Evolutionary conservation across 2,888 invertebrate species (phyloP).

Genomic region (Caenorhabditis afra): DNA sequence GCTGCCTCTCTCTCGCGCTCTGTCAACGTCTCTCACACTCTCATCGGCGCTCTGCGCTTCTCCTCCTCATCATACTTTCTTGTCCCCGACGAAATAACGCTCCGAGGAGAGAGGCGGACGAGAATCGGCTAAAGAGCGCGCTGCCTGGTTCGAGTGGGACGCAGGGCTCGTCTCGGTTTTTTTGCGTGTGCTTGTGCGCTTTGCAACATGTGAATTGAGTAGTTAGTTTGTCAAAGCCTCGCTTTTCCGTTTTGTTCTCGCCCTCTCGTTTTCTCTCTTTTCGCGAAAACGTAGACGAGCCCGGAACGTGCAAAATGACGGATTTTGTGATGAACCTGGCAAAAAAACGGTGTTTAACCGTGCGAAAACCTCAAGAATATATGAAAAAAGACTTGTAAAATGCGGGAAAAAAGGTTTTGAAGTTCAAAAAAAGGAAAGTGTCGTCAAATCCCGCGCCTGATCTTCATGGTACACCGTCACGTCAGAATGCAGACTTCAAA

Average conservation of each 20-base stretch:
- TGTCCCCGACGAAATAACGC: not conserved
- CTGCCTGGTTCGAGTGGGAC: conserved; percentile 40
- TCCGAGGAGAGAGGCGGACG: not conserved
- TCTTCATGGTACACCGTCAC: conserved; percentile 4
- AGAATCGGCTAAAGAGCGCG: conserved; percentile 50
- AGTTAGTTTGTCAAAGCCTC: conserved; percentile 57
- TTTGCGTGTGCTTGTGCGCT: conserved; percentile 46
- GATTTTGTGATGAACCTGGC: conserved; percentile 18
- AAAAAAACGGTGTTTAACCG: conserved; percentile 1
- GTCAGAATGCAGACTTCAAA: not conserved
- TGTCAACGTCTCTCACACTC: conserved; percentile 16
- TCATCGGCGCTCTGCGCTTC: conserved; percentile 3
- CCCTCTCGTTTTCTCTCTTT: too few relatives aligned
- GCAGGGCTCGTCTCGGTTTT: conserved; percentile 26
- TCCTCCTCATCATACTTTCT: conserved; percentile 3
- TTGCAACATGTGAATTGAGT: conserved; percentile 62
- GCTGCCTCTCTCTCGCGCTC: conserved; percentile 6
- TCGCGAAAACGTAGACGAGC: too few relatives aligned
- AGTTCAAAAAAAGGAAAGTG: not conserved
- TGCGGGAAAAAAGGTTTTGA: not conserved
- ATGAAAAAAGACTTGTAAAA: conserved; percentile 7
- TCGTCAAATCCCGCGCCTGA: not conserved
- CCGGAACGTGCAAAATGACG: conserved; percentile 38
- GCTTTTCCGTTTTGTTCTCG: conserved; percentile 34
- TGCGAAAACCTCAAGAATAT: not conserved